A percentile compares a stretch with the other conserved stretches of the same genome.
Evolutionary conservation across 1,140 invertebrate genomes (phyloP).

Genomic region (Drosophila elegans): DNA sequence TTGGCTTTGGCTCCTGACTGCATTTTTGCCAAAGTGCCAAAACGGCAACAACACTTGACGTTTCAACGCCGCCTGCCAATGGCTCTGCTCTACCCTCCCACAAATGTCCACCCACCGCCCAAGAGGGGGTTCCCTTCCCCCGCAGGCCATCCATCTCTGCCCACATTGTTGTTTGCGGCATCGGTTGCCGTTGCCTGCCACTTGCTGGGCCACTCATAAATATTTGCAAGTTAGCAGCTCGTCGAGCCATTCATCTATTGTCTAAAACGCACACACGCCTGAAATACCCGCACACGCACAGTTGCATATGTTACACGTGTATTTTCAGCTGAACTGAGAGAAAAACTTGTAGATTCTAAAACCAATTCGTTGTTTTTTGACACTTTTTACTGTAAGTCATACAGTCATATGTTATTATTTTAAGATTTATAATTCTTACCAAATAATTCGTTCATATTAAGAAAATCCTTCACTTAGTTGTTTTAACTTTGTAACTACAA

Average conservation of each 20-base stretch:
- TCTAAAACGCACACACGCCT: conserved; percentile 57
- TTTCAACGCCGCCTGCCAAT: conserved; percentile 69
- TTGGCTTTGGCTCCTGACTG: conserved; percentile 72
- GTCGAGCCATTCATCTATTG: conserved; percentile 81
- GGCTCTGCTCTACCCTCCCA: conserved; percentile 3
- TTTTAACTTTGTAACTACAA: too few species aligned
- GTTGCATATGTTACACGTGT: conserved; percentile 37
- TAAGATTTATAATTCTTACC: too few species aligned
- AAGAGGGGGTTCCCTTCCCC: too few species aligned
- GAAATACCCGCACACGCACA: conserved; percentile 16
- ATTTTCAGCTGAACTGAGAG: conserved; percentile 9
- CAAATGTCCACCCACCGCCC: background rate
- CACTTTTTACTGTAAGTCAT: too few species aligned
- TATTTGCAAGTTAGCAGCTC: conserved; percentile 83
- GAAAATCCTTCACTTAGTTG: too few species aligned
- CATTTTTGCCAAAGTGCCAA: conserved; percentile 82
- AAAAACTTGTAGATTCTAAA: background rate
- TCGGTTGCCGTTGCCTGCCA: conserved; percentile 60
- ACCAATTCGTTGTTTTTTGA: too few species aligned
- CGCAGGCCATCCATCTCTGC: conserved; percentile 42
- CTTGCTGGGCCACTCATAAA: conserved; percentile 81
- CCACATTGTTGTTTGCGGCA: conserved; percentile 53
- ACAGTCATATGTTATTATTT: too few species aligned
- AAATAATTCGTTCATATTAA: too few species aligned
- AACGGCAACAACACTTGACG: conserved; percentile 77